A percentile compares a stretch with the other conserved stretches of the same genome.
Conservation (phyloP, 2,797 vertebrate genomes). For the Microcaecilia unicolor region DNA sequence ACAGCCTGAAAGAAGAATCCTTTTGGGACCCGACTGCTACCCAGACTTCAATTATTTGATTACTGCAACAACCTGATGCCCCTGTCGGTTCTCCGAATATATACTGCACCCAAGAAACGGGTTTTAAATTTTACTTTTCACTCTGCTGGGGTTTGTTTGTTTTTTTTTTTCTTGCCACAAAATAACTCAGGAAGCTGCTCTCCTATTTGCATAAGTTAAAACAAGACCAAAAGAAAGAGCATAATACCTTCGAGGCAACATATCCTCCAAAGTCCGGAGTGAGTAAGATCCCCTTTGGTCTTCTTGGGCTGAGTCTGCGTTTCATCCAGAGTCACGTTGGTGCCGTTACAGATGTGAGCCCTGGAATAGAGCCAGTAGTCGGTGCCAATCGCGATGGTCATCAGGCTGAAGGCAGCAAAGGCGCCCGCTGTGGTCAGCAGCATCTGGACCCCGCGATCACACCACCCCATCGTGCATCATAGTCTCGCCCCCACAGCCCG, state of each 20-base stretch:
- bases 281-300: conserved; percentile 76
- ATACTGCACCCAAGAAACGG: too few species aligned
- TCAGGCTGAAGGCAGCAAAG: conserved; percentile 88
- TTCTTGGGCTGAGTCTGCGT: conserved; percentile 60
- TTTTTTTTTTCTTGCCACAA: not conserved
- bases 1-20: conserved; percentile 59
- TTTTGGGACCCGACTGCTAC: too few species aligned
- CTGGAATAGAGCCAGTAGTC: conserved; percentile 95
- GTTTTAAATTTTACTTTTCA: conserved; percentile 18
- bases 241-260: conserved; percentile 86
- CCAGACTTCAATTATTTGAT: too few species aligned
- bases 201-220: too few species aligned
- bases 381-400: conserved; percentile 91
- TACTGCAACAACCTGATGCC: too few species aligned
- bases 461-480: conserved; percentile 90
- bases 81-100: too few species aligned
- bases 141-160: conserved; percentile 14
- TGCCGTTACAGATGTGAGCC: conserved; percentile 86
- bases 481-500: conserved; percentile 47
- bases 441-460: conserved; percentile 86
- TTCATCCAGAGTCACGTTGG: conserved; percentile 73
- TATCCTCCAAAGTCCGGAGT: conserved; percentile 89
- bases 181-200: too few species aligned
- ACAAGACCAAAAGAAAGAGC: too few species aligned
- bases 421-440: conserved; percentile 81